Conservation (phyloP, 2,113 vertebrate genomes). For the Passer domesticus region DNA sequence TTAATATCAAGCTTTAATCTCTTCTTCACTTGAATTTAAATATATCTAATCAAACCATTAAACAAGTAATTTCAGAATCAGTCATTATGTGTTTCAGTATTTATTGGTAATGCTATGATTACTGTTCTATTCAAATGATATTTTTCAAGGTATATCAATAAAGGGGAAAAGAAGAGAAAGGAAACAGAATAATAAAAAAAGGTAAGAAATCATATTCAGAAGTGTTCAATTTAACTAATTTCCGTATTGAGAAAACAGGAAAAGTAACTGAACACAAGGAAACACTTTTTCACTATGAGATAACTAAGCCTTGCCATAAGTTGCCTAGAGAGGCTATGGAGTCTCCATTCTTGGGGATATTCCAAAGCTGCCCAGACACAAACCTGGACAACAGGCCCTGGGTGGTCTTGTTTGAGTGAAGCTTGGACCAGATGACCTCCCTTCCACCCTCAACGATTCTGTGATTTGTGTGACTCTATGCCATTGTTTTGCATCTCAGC, state of each 20-base stretch:
- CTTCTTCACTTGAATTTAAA: conserved; percentile 26
- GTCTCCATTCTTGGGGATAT: background rate
- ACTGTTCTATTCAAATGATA: background rate
- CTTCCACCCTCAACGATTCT: background rate
- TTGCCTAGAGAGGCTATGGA: background rate
- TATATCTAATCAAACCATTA: conserved; percentile 18
- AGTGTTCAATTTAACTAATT: background rate
- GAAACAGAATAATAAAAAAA: background rate
- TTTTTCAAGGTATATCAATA: background rate
- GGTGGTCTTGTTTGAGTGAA: background rate
- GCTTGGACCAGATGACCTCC: background rate
- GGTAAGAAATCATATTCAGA: background rate
- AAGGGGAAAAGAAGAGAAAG: background rate
- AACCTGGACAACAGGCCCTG: background rate
- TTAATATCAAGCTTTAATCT: conserved; percentile 35
- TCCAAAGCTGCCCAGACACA: background rate
- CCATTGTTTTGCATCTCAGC: background rate
- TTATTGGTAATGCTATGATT: background rate
- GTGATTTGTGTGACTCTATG: background rate
- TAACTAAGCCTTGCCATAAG: background rate
- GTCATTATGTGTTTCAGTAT: background rate
- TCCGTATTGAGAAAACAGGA: background rate
- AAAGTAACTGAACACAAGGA: background rate
- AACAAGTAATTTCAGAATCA: background rate
- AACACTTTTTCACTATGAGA: background rate